phyloP scores from a whole-genome alignment of 2,888 invertebrate species.

The Drosophila neonasuta region DNA sequence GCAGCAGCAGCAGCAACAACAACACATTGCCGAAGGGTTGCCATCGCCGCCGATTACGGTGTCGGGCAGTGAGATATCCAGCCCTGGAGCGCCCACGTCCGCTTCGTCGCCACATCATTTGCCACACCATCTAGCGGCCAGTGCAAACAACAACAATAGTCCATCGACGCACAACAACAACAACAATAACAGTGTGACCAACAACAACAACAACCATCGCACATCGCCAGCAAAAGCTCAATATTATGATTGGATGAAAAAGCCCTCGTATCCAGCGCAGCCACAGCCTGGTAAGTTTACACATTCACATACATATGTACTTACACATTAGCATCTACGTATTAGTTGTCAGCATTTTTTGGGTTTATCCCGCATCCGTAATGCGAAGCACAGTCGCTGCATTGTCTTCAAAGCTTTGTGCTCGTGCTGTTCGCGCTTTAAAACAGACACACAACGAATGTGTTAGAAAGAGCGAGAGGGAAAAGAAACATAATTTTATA shows the following conservation, averaged over 20 bases:
- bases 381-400: conserved; percentile 49
- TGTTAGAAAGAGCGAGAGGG: background rate
- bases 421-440: conserved; percentile 75
- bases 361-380: conserved; percentile 63
- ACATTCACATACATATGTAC: background rate
- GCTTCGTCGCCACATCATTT: conserved; percentile 80
- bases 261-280: conserved; percentile 91
- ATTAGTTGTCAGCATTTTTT: conserved; percentile 29
- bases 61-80: conserved; percentile 85
- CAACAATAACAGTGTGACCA: conserved; percentile 58
- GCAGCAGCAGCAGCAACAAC: conserved; percentile 55
- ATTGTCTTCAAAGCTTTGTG: conserved; percentile 44
- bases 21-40: conserved; percentile 80
- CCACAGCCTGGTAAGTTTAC: conserved; percentile 89
- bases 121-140: conserved; percentile 83
- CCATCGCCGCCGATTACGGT: conserved; percentile 85
- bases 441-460: background rate
- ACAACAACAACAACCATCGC: conserved; percentile 79
- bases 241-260: conserved; percentile 95
- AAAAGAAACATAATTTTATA: conserved; percentile 59
- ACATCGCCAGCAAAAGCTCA: conserved; percentile 88
- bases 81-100: conserved; percentile 83
- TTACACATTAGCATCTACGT: background rate
- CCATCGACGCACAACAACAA: conserved; percentile 66
- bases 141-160: conserved; percentile 64